These are phyloP conservation scores for Porites divaricata DNA, from an alignment of 92 coral and sea anemone species.

Conservation along the genomic window DNA sequence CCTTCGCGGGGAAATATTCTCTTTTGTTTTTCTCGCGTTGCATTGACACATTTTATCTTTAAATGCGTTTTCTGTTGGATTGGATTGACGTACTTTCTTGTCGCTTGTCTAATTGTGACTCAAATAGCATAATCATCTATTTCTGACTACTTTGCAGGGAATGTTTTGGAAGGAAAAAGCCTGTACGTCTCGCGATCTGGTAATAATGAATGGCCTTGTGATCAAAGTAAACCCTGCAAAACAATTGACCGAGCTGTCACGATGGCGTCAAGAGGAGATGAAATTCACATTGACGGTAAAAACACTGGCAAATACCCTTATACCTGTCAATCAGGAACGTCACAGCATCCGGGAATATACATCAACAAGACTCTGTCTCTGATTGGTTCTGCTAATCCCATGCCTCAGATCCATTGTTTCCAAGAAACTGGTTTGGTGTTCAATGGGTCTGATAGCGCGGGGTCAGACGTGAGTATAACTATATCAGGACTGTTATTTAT, in stretches of 20 bases:
- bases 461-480: neutral
- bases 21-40: too few species aligned
- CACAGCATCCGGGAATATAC: conserved; percentile 34
- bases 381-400: conserved; percentile 4
- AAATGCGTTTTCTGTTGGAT: too few species aligned
- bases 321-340: conserved; percentile 29
- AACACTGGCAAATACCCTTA: conserved; percentile 32
- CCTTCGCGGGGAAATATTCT: too few species aligned
- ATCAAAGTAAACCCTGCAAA: conserved; percentile 2
- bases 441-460: neutral
- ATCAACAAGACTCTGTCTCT: conserved; percentile 30
- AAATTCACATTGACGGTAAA: conserved; percentile 46
- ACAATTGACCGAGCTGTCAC: neutral
- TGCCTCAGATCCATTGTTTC: conserved; percentile 13
- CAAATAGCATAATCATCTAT: neutral
- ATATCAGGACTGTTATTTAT: neutral
- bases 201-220: neutral
- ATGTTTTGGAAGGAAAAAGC: neutral
- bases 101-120: too few species aligned
- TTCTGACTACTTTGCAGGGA: neutral
- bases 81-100: too few species aligned
- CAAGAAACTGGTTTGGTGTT: neutral
- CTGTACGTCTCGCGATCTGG: conserved; percentile 6
- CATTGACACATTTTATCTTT: too few species aligned
- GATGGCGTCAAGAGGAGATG: neutral